Conservation (phyloP, 2,888 invertebrate genomes). For the Stegophylla sp. region DNA sequence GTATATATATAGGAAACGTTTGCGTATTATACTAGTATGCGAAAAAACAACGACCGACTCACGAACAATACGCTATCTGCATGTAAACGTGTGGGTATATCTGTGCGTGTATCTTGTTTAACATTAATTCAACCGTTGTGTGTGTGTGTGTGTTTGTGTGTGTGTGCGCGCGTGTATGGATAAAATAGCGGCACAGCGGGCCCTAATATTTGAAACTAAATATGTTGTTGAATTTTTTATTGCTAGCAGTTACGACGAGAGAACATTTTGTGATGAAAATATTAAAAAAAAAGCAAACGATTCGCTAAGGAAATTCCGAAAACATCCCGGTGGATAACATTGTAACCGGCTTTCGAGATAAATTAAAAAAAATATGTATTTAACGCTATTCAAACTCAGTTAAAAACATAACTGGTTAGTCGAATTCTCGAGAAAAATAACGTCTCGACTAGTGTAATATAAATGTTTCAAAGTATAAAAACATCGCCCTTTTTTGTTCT, state of each 20-base stretch:
- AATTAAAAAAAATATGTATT: no score
- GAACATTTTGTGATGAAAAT: background rate
- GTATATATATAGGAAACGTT: slow-evolving; percentile 35
- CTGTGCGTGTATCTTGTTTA: slow-evolving; percentile 20
- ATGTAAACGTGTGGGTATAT: slow-evolving; percentile 20
- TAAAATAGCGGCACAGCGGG: background rate
- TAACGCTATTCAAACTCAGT: background rate
- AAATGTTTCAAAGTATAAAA: no score
- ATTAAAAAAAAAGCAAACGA: background rate
- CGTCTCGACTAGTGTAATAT: no score
- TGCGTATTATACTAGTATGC: background rate
- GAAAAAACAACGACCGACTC: slow-evolving; percentile 30
- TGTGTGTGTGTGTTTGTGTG: no score
- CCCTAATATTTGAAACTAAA: slow-evolving; percentile 12
- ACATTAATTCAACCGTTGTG: slow-evolving; percentile 21
- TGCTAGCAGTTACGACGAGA: background rate
- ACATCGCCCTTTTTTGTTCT: no score
- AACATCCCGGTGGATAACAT: background rate
- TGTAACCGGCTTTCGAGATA: background rate
- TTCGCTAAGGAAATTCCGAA: background rate
- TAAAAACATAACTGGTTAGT: background rate
- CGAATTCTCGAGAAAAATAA: background rate
- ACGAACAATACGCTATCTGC: slow-evolving; percentile 34
- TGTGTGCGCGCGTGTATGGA: no score
- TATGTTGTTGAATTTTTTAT: slow-evolving; percentile 6